Percentiles rank a stretch among this genome's conserved stretches.
These are phyloP conservation scores for Microctonus hyperodae DNA, from an alignment of 2,888 invertebrate species.

Conservation along the genomic window DNA sequence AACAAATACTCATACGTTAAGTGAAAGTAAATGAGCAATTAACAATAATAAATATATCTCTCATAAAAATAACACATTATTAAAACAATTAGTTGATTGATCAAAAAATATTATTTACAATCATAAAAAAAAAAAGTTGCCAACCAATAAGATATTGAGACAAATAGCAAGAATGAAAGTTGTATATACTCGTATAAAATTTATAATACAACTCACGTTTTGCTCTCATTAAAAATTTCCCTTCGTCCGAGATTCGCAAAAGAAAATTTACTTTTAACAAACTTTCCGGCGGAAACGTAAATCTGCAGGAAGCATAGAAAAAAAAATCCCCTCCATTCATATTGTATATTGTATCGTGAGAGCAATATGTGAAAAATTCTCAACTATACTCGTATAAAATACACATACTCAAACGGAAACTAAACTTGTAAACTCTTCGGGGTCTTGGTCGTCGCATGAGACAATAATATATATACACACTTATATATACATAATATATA, in stretches of 20 bases:
- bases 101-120: not conserved
- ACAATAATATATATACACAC: constrained; percentile 9
- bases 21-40: constrained; percentile 7
- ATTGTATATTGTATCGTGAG: too few relatives aligned
- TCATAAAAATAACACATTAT: not conserved
- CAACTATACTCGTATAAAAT: too few relatives aligned
- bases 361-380: not conserved
- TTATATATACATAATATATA: too few relatives aligned
- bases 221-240: not conserved
- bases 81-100: not conserved
- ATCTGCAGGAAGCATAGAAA: not conserved
- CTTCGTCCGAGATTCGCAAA: not conserved
- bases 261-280: not conserved
- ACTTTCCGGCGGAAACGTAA: not conserved
- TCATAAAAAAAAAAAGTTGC: not conserved
- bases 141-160: not conserved
- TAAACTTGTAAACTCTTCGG: too few relatives aligned
- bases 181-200: not conserved
- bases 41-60: not conserved
- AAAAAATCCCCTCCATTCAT: too few relatives aligned
- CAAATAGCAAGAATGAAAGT: not conserved
- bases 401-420: not conserved
- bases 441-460: constrained; percentile 32
- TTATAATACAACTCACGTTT: not conserved
- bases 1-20: not conserved